Percentiles rank a stretch among this genome's conserved stretches.
Evolutionary conservation across 2,797 vertebrate species (phyloP).

Genomic region (Momotus momota): DNA sequence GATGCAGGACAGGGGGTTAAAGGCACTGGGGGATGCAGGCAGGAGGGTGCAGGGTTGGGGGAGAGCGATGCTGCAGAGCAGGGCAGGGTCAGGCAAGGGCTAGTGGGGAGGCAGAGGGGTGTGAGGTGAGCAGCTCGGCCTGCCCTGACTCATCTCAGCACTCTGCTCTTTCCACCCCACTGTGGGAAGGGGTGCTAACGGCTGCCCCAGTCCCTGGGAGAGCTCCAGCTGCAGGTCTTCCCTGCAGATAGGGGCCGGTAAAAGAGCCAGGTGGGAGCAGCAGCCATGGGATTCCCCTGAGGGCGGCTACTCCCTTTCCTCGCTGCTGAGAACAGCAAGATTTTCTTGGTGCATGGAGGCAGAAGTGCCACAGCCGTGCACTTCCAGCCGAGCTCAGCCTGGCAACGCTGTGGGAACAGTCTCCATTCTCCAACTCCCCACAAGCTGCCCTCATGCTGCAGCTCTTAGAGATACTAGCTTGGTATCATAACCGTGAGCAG

Average conservation of each 20-base stretch:
- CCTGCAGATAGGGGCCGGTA: background rate
- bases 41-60: background rate
- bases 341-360: fast-evolving
- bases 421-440: background rate
- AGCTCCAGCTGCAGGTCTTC: background rate
- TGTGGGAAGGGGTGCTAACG: background rate
- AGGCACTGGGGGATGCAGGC: background rate
- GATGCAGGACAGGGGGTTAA: background rate
- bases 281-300: fast-evolving
- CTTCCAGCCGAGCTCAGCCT: background rate
- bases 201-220: fast-evolving
- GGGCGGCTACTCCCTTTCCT: background rate
- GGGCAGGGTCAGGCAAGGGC: too few species aligned
- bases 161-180: background rate
- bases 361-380: fast-evolving
- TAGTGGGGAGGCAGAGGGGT: background rate
- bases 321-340: background rate
- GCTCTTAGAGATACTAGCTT: background rate
- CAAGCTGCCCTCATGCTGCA: fast-evolving
- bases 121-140: background rate
- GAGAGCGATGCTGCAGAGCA: background rate
- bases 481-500: conserved; percentile 25
- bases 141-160: background rate
- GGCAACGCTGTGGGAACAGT: background rate
- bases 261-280: background rate